Evolutionary conservation across 2,113 vertebrate genomes (phyloP).

Genomic region (Orthochromis indermauri): DNA sequence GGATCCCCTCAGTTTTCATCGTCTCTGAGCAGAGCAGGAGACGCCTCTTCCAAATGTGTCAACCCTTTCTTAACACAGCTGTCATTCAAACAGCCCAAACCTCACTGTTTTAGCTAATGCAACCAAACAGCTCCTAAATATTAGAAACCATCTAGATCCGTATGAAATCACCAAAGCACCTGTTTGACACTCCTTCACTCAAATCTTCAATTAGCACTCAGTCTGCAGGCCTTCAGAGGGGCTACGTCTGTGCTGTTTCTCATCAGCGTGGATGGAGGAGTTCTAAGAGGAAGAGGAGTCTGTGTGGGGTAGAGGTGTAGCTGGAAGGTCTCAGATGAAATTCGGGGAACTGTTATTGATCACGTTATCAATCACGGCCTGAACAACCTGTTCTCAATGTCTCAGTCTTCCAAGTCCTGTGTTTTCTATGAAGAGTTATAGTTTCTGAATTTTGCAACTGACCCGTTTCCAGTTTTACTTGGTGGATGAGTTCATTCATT

Average conservation of each 20-base stretch:
- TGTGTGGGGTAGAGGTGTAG: background rate
- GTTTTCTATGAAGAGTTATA: background rate
- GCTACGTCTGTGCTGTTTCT: background rate
- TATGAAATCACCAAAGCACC: background rate
- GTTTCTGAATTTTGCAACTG: background rate
- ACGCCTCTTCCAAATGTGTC: background rate
- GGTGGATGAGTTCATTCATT: background rate
- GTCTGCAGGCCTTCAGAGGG: background rate
- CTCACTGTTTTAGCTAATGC: background rate
- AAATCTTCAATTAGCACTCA: background rate
- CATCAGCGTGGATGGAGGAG: background rate
- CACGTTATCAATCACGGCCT: background rate
- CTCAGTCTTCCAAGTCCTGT: background rate
- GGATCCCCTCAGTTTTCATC: background rate
- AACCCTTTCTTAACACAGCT: fast-evolving
- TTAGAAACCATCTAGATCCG: background rate
- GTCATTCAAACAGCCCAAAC: background rate
- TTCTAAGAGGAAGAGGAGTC: background rate
- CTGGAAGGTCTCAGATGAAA: background rate
- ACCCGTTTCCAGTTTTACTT: background rate
- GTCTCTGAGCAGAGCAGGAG: background rate
- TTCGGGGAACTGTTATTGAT: background rate
- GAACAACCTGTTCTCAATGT: background rate
- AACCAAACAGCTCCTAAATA: background rate
- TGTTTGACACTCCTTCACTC: fast-evolving